A percentile compares a stretch with the other conserved stretches of the same genome.
These are phyloP conservation scores for Parnassius smintheus DNA, from an alignment of 2,888 invertebrate species.

Conservation along the genomic window DNA sequence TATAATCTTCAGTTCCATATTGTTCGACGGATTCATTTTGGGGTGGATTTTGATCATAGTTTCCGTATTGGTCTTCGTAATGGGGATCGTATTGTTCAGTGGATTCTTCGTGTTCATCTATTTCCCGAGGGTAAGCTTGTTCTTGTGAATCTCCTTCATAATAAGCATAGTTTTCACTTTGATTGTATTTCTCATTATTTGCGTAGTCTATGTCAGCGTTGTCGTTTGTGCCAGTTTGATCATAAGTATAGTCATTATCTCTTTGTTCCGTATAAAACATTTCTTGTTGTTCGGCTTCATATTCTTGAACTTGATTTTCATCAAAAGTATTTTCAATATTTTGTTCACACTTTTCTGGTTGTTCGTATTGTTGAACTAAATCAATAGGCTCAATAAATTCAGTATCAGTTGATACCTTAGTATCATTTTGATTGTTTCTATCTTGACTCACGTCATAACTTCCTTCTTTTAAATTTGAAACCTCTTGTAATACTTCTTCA, in stretches of 20 bases:
- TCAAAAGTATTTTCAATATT: slow-evolving; percentile 16
- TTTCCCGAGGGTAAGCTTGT: slow-evolving; percentile 42
- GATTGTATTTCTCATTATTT: slow-evolving; percentile 27
- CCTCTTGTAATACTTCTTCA: not conserved
- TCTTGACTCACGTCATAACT: not conserved
- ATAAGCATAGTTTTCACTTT: slow-evolving; percentile 35
- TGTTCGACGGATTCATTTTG: slow-evolving; percentile 23
- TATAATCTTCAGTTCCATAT: slow-evolving; percentile 27
- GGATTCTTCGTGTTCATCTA: slow-evolving; percentile 36
- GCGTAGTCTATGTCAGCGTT: not conserved
- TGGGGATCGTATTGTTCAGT: slow-evolving; percentile 29
- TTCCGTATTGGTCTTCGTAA: slow-evolving; percentile 26
- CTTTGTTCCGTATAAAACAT: slow-evolving; percentile 57
- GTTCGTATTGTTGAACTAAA: slow-evolving; percentile 3
- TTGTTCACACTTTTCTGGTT: slow-evolving; percentile 13
- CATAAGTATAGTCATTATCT: slow-evolving; percentile 40
- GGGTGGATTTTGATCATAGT: slow-evolving; percentile 22
- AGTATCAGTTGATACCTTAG: not conserved
- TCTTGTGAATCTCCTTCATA: slow-evolving; percentile 46
- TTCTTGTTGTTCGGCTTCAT: slow-evolving; percentile 54
- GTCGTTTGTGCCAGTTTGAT: slow-evolving; percentile 28
- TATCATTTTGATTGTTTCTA: not conserved
- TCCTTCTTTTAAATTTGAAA: not conserved
- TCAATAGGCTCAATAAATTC: slow-evolving; percentile 1
- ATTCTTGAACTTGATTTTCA: slow-evolving; percentile 47